Evolutionary conservation across 2,888 invertebrate genomes (phyloP), one percentile per base, ranked within the genome.

Genomic region (Mesoligia furuncula): DNA sequence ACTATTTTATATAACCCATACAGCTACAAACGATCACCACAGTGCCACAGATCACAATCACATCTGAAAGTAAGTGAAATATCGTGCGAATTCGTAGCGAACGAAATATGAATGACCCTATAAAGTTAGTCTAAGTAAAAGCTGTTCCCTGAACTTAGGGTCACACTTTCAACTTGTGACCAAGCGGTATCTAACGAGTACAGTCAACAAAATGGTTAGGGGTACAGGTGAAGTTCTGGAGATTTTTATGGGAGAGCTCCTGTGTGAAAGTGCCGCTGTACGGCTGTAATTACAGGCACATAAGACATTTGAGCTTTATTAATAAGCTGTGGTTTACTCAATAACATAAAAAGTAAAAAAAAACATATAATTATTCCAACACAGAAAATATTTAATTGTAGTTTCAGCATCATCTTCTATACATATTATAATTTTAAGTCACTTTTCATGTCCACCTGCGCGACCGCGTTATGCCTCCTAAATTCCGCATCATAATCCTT

Each of bases 121-220:
- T 69, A 77, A 68, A 68, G 57, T 62, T 45, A 42, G 51, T 31
- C n/a, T 42, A 57, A 77, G 89, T 88, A 85, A 87, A 85, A 86
- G 89, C 72, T 36, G 69, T 82, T 76, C 71, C 78, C 68, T 87
- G 87, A 87, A 88, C 87, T 27, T 36, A 69, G 68, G 87, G 88
- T 84, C 86, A 86, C 6, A 89, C 87, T 88, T 89, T 88, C 89
- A 82, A 87, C 79, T 81, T 75, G 75, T 75, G 77, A 68, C 62
- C 77, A 68, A 77, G 36, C 39, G 57, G 67, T 74, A 68, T 68
- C 42, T 45, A 71, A 48, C 76, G 17, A 13, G 77, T 79, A 83
- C 83, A 17, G 45, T 66, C 36, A 4, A 24, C 51, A 8, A 61
- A 79, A 66, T 20, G 1, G 15, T 24, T 59, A 17, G 13, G 31